These are phyloP conservation scores for Sigmodon hispidus DNA, from an alignment of 2,113 vertebrate species.

Conservation along the genomic window DNA sequence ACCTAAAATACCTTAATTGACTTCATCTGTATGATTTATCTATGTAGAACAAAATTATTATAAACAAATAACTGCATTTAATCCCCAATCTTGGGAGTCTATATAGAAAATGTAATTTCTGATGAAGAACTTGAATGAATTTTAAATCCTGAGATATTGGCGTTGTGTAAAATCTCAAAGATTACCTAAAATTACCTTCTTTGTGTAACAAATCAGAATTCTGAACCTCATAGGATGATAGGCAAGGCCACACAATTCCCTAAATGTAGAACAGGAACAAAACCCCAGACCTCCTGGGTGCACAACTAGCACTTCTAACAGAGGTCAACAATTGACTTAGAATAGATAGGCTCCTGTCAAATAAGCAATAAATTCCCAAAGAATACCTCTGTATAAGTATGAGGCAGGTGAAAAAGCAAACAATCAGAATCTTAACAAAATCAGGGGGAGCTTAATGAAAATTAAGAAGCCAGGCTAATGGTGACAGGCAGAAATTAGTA, in stretches of 20 bases:
- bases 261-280: not conserved
- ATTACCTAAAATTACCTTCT: not conserved
- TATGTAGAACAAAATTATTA: conserved; percentile 10
- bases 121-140: conserved; percentile 18
- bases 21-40: not conserved
- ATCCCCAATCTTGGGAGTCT: not conserved
- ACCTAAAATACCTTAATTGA: conserved; percentile 39
- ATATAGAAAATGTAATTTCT: conserved; percentile 48
- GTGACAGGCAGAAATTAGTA: conserved; percentile 43
- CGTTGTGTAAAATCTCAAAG: not conserved
- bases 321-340: not conserved
- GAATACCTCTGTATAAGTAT: not conserved
- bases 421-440: conserved; percentile 59
- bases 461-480: conserved; percentile 53
- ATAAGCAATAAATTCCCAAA: conserved; percentile 3
- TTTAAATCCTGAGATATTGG: conserved; percentile 33
- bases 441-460: conserved; percentile 53
- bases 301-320: not conserved
- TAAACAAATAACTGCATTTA: not conserved
- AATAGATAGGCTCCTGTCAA: not conserved
- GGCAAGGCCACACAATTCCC: not conserved
- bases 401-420: conserved; percentile 38
- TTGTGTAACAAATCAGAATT: not conserved
- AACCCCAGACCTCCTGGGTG: conserved; percentile 26
- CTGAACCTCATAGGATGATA: not conserved